Base-by-base conservation (phyloP, 2,797 vertebrate species). In the Aplochiton taeniatus region DNA sequence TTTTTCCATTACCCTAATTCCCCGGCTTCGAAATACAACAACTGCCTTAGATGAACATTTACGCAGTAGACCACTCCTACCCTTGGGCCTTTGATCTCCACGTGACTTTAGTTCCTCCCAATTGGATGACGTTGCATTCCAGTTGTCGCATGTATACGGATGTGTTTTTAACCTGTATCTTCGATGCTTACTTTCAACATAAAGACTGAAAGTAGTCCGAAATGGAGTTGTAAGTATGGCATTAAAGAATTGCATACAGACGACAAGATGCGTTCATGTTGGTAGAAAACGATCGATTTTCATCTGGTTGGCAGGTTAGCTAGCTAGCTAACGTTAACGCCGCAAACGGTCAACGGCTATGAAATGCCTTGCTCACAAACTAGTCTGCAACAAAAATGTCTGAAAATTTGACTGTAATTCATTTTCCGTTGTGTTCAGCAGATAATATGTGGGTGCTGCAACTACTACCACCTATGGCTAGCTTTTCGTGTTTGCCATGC, bases 161-260 rank as follows among this genome's bases (percentile, higher is more conserved):
- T 90, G 89, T 85, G 54, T 68, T 42, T 9, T 41, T 49, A 20
- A 44, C 43, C 57, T 45, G 19, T 45, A 42, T 14, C 17, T 56
- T 43, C 68, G 41, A 50, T 63, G 12, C 20, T 12, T 77, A 80
- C 46, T 70, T 63, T 75, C 63, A 41, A 42, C 50, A 8, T 47
- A 1, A 54, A 68, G 50, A 52, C 72, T 3, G 16, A 53, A 11
- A 70, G 75, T n/a, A 46, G 16, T 59, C 19, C 55, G 17, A 80
- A 59, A 93, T 93, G 92, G 89, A 92, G 50, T 73, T 62, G 91
- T 93, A 74, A 87, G 89, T 89, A 58, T 65, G 0, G 10, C 0
- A 11, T 17, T 1, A 41, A 1, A 16, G 46, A 18, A 8, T 41
- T 8, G 43, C 58, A 9, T 0, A 59, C 31, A 31, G 31, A 6